Evolutionary conservation across 1,140 invertebrate species (phyloP).

Genomic region (Ceratosolen solmsi): DNA sequence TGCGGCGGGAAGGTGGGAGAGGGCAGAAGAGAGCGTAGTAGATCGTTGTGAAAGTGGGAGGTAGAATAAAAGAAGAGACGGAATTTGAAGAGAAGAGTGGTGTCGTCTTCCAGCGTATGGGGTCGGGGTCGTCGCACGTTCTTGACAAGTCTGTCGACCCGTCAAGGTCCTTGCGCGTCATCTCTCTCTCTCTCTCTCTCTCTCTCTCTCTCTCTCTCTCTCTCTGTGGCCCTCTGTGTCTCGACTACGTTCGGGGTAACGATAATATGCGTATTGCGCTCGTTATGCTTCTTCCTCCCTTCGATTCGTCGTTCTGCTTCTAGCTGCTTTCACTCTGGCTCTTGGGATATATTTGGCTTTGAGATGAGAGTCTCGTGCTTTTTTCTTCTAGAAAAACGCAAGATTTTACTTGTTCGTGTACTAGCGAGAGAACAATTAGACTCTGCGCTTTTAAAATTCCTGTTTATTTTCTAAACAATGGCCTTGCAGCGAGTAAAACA

Average conservation of each 20-base stretch:
- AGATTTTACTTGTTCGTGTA: neutral
- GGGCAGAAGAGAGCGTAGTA: neutral
- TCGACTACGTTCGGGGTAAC: neutral
- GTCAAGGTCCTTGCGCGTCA: constrained; percentile 63
- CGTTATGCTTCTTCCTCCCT: constrained; percentile 10
- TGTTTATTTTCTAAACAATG: neutral
- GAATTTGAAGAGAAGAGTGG: neutral
- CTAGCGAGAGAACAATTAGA: neutral
- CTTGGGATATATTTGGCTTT: neutral
- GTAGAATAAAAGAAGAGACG: constrained; percentile 17
- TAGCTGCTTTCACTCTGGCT: neutral
- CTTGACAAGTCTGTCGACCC: constrained; percentile 70
- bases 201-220: constrained; percentile 30
- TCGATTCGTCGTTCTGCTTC: neutral
- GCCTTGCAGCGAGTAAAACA: neutral
- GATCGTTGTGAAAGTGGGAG: constrained; percentile 22
- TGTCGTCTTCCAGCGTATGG: constrained; percentile 54
- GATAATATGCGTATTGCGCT: constrained; percentile 1
- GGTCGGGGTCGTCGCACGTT: constrained; percentile 72
- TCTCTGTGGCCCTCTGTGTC: neutral
- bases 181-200: constrained; percentile 35
- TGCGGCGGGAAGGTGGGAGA: neutral
- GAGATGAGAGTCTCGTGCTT: neutral
- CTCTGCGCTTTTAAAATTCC: neutral
- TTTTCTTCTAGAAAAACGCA: neutral